Percentiles rank a stretch among this genome's conserved stretches.
These are phyloP conservation scores for Melieria crassipennis DNA, from an alignment of 2,888 invertebrate genomes.

Conservation along the genomic window DNA sequence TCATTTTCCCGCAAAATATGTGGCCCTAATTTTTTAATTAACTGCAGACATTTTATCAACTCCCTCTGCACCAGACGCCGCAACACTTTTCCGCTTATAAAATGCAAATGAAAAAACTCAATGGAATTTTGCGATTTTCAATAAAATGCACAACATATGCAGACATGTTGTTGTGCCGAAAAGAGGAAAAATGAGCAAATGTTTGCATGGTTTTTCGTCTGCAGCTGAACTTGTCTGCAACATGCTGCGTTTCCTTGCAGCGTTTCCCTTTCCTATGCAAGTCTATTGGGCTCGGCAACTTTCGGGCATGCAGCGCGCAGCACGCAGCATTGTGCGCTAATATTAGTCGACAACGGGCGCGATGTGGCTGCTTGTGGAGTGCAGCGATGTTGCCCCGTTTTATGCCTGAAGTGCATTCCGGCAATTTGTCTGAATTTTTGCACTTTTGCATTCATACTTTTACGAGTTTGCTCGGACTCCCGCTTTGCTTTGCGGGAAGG, in stretches of 20 bases:
- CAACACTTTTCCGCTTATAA: background rate
- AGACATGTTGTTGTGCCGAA: background rate
- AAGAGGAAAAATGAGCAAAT: too few relatives aligned
- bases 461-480: too few relatives aligned
- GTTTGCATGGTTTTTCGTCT: background rate
- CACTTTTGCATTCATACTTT: background rate
- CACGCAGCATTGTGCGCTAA: background rate
- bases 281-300: background rate
- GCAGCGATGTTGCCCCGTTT: background rate
- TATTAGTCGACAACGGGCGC: background rate
- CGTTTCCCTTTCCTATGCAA: background rate
- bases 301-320: background rate
- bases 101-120: background rate
- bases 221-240: background rate
- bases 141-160: background rate
- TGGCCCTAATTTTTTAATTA: background rate
- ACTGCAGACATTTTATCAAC: background rate
- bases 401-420: background rate
- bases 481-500: too few relatives aligned
- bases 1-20: background rate
- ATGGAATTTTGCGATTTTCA: background rate
- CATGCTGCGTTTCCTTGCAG: background rate
- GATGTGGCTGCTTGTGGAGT: too few relatives aligned
- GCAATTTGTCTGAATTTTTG: conserved; percentile 1
- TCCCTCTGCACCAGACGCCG: too few relatives aligned